Base-by-base conservation (phyloP, 2,113 vertebrate species). In the Chrysemys picta region DNA sequence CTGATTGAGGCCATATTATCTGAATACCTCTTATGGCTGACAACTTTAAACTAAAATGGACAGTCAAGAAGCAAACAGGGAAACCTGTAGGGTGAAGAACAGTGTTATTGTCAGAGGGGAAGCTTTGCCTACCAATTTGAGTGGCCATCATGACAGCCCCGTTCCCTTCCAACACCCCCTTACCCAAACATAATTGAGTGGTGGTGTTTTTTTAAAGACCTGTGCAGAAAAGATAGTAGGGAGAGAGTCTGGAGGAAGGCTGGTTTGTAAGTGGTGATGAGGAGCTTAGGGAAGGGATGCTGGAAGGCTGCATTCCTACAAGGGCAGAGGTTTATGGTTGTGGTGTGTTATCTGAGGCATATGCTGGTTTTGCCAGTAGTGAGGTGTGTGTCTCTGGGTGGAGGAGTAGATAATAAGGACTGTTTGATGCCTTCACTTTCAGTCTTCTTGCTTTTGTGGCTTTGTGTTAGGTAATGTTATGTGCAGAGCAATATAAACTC, bases 11-110 rank as follows among this genome's bases (percentile, higher is more conserved):
- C 38, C 16, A 27, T 17, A 27, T 59, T 45, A 57, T 27, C n/a
- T 45, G 54, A 27, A 59, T 16, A 29, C 17, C 82, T 29, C 76
- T 38, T 8, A 22, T 65, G 53, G 24, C n/a, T 42, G 22, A 53
- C 62, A 25, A 89, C 49, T 25, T 62, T 35, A 80, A 85, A 38
- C 84, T 56, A 57, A 25, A 21, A 29, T 45, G 65, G n/a, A 3
- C 21, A 29, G 0, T 0, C 4, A 35, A 13, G 49, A 17, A 62
- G 0, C 1, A 12, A 75, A 65, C 24, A 38, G 65, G 6, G 25
- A 78, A 47, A 3, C 49, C 93, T 56, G 27, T 5, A 80, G 16
- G 12, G 10, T 8, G 24, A 9, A 72, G 5, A 85, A 27, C 2
- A 82, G 24, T 59, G 1, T 4, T 38, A 10, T 72, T 72, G 65